A percentile compares a stretch with the other conserved stretches of the same genome.
Conservation (phyloP, 2,113 vertebrate genomes). For the Corythoichthys haematopterus region DNA sequence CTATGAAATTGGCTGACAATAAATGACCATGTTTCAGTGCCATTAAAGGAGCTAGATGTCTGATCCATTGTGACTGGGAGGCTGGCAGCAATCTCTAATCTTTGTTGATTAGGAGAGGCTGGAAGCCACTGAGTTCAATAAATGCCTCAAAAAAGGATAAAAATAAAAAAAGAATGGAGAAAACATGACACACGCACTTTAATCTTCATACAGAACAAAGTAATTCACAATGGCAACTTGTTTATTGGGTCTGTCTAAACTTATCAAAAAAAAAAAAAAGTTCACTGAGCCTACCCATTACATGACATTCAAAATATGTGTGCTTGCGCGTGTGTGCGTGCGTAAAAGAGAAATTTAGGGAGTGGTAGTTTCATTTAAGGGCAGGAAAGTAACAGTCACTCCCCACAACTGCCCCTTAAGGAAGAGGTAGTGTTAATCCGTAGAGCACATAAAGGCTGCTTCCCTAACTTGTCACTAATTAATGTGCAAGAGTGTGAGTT, state of each 20-base stretch:
- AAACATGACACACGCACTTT: not conserved
- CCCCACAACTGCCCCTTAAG: conserved; percentile 28
- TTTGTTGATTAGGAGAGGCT: no score
- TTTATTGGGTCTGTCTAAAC: not conserved
- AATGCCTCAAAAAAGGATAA: no score
- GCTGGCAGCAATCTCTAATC: no score
- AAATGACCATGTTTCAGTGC: no score
- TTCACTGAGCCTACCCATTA: not conserved
- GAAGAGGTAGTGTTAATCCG: conserved; percentile 19
- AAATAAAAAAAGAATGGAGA: not conserved
- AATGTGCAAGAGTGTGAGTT: not conserved
- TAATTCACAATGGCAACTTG: not conserved
- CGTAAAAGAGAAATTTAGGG: not conserved
- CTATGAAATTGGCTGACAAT: no score
- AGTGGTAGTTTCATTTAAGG: conserved; percentile 14
- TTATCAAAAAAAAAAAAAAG: not conserved
- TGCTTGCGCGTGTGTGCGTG: not conserved
- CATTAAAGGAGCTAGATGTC: no score
- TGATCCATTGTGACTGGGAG: no score
- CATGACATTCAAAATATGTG: no score
- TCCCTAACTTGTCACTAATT: conserved; percentile 2
- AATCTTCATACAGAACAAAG: not conserved
- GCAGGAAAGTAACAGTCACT: conserved; percentile 28
- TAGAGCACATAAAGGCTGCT: not conserved
- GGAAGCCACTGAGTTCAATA: no score